Evolutionary conservation across 2,113 vertebrate species (phyloP), one percentile per base, ranked within the genome.

Genomic region (Bos indicus): DNA sequence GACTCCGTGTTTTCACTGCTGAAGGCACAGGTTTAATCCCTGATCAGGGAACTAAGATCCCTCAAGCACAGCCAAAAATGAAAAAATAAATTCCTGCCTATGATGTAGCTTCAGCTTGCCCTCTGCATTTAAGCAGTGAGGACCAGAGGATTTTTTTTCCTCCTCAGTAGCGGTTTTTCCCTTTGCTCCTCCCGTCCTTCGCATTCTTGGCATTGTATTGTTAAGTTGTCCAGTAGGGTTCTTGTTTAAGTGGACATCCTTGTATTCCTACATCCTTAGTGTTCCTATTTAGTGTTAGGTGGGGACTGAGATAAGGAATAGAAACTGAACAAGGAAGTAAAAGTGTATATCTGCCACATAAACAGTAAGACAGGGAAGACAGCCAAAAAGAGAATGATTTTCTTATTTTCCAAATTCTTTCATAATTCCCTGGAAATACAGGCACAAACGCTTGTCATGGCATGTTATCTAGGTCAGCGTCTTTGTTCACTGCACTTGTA

Each of bases 251-350:
- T 80, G 57, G 10, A 59, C 2, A 1, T 28, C 64, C n/a, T 83
- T 2, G 23, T 43, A 9, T 62, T 62, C 60, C 25, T 62, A 1
- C 28, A 30, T 62, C 28, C 60, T 56, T 51, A 7, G 8, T 23
- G 19, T 17, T 60, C 15, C 33, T 60, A 0, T 26, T 6, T 40
- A 6, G 67, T 51, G 36, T 84, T 48, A 21, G 43, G 28, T 14
- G 74, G 6, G 4, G 85, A 43, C 40, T 33, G 80, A 90, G 52
- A 10, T 48, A 15, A 74, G 95, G 91, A 97, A 94, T 1, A 23
- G 95, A 97, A 97, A 97, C 94, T 87, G 74, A 67, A 86, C 21
- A 7, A 36, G 95, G 33, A 98, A 97, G 36, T 81, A 54, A 43
- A 80, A 92, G n/a, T 26, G 46, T 52, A 0, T 11, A 3, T n/a